Percentiles rank a stretch among this genome's conserved stretches.
These are phyloP conservation scores for Cyaniris semiargus DNA, from an alignment of 2,888 invertebrate genomes.

Conservation along the genomic window DNA sequence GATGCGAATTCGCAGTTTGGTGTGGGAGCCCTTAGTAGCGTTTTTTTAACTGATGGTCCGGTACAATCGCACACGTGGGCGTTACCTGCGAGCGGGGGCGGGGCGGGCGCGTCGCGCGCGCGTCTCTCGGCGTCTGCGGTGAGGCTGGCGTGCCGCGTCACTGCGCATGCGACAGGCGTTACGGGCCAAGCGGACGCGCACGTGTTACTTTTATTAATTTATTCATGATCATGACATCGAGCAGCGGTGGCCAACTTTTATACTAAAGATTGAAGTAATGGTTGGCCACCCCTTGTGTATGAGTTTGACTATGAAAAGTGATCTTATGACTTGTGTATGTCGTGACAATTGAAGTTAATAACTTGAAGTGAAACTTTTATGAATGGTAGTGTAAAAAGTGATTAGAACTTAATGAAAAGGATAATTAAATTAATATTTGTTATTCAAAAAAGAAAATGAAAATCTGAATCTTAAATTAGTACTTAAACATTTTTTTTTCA, in stretches of 20 bases:
- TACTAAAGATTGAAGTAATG: neutral
- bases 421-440: neutral
- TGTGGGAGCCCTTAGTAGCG: too few relatives aligned
- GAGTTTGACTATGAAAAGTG: slow-evolving; percentile 1
- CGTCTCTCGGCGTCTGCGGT: slow-evolving; percentile 62
- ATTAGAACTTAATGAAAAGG: neutral
- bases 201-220: slow-evolving; percentile 7
- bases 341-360: neutral
- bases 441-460: neutral
- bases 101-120: slow-evolving; percentile 54
- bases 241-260: neutral
- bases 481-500: neutral
- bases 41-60: slow-evolving; percentile 1
- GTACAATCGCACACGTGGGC: slow-evolving; percentile 34
- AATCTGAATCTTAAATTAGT: neutral
- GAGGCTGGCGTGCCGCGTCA: slow-evolving; percentile 73
- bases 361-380: neutral
- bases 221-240: neutral
- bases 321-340: neutral
- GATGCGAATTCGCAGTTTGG: too few relatives aligned
- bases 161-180: slow-evolving; percentile 68
- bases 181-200: slow-evolving; percentile 39
- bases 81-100: slow-evolving; percentile 62
- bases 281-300: slow-evolving; percentile 8
- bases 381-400: neutral